Base-by-base conservation (phyloP, 2,888 invertebrate genomes). In the Leuctra nigra region DNA sequence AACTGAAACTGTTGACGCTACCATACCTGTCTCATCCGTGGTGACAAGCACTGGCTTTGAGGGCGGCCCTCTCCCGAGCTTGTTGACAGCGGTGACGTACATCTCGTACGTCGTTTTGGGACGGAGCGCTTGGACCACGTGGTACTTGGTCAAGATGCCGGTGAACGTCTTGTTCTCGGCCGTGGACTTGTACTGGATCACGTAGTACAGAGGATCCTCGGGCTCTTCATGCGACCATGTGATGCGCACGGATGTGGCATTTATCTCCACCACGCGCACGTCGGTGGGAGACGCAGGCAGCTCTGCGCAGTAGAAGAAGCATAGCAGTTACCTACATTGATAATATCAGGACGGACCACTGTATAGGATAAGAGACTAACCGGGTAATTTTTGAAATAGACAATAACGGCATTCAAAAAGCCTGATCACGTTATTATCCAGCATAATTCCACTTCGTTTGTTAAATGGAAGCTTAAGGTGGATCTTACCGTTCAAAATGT, bases 41-140 rank as follows among this genome's bases (percentile, higher is more conserved):
- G 94, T 95, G 67, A 94, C 89, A 68, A 90, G 86, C 44, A 89
- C 89, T 1, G 95, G 87, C 20, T 84, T 77, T 62, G 95, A 95
- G 2, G 93, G 87, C 35, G 87, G 86, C 33, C 98, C 95, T 60
- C 93, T 80, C 41, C 98, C 98, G 63, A 95, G 90, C 72, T 86
- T 87, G 78, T 96, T 98, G 54, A 92, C 92, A 22, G 95, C 96
- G 65, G 93, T 88, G 63, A 98, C 93, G 72, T 87, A 90, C 80
- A 98, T 91, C 74, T 96, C 94, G 75, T 98, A 98, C 72, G 91
- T 91, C 4, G 95, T 95, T 75, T 92, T 95, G 1, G 97, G 94
- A 61, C 91, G 91, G 59, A 96, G 79, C 64, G 85, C 87, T 56
- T 90, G 83, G 55, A 97, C 90, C 38, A 90, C 88, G 74, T 94